Base-by-base conservation (phyloP, 2,888 invertebrate species). In the Acleris holmiana region DNA sequence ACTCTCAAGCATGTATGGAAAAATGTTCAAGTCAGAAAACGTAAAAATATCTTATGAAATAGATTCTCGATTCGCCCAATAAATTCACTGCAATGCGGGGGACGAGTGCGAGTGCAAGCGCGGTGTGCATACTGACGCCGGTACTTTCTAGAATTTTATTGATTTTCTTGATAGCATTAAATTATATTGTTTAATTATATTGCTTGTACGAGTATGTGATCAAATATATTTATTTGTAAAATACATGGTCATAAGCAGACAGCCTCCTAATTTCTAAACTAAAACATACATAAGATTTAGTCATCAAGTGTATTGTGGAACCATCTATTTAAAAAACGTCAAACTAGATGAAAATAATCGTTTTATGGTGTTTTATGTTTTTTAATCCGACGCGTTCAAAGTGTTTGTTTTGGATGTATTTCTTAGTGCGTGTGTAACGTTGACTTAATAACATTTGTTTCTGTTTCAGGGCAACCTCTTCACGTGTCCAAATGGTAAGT, bases 401-500 rank as follows among this genome's bases (percentile, higher is more conserved):
- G 25, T 8, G 8, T 25, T 25, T 25, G 25, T 19, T 41, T 41
- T 41, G 4, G 41, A n/a, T 0, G 4, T 0, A n/a, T 44, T 44
- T 15, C 17, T n/a, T n/a, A n/a, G n/a, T n/a, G 5, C 7, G 7
- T 17, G 0, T 44, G 44, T n/a, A 2, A 17, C 41, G 5, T 5
- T 4, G 4, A 13, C 13, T 25, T 4, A 49, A 56, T 64, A 17
- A 60, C 64, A 67, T 17, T 48, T 68, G 54, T 86, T 85, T 81
- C 82, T 86, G 78, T 94, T 94, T 69, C 95, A 95, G 95, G 93
- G 93, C 78, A 93, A 94, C 79, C 83, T 95, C 86, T 95, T 95
- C 91, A 94, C 94, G 77, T 95, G 95, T 93, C 95, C 95, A 76
- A 95, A 94, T 83, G 95, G 95, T 95, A 88, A 95, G 95, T n/a